Evolutionary conservation across 2,113 vertebrate species (phyloP).

Genomic region (Peromyscus leucopus): DNA sequence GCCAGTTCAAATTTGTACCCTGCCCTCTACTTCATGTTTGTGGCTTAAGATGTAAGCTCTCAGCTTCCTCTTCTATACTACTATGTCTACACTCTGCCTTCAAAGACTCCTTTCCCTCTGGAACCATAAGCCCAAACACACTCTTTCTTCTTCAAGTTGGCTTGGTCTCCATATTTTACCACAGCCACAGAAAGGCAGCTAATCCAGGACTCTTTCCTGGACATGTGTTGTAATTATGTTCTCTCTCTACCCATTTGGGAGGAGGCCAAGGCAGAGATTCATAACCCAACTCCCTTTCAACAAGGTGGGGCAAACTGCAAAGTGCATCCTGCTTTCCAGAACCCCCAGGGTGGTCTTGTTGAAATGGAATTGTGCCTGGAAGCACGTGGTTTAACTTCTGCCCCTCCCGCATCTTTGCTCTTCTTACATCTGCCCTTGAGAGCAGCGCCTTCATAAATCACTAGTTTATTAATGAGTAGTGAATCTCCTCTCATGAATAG

Average conservation of each 20-base stretch:
- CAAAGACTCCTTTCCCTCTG: not conserved
- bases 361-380: not conserved
- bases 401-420: not conserved
- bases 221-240: not conserved
- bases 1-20: not conserved
- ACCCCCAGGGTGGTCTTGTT: not conserved
- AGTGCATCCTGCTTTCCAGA: not conserved
- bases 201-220: not conserved
- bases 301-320: not conserved
- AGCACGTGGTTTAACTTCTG: not conserved
- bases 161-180: not conserved
- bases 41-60: not conserved
- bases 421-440: not conserved
- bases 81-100: not conserved
- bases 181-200: not conserved
- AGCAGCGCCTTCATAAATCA: not conserved
- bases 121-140: not conserved
- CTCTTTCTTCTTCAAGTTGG: not conserved
- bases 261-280: not conserved
- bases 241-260: not conserved
- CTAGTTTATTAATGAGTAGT: conserved; percentile 35
- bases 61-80: not conserved
- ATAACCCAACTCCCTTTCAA: not conserved
- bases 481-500: not conserved
- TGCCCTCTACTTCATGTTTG: not conserved